Base-by-base conservation (phyloP, 2,113 vertebrate genomes). In the Urocynchramus pylzowi region DNA sequence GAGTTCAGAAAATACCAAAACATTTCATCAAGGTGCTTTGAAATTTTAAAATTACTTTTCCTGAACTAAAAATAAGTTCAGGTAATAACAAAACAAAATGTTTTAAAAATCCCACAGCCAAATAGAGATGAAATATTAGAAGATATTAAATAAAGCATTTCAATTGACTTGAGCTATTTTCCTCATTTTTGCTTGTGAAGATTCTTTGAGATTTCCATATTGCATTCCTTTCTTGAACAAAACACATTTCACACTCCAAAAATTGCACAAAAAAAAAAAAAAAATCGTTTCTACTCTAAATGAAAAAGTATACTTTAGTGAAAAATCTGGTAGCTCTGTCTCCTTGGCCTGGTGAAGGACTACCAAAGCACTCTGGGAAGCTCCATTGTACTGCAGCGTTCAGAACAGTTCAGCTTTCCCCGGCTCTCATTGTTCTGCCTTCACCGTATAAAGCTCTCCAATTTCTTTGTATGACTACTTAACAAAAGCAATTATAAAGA, bases 401-500 rank as follows among this genome's bases (percentile, higher is more conserved):
- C 70, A 56, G 56, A 92, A 90, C 8, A 86, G 49, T 64, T 52
- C n/a, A 15, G 56, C 47, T 84, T 76, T 92, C 82, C 44, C 39
- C 63, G 26, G 67, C 75, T 68, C 24, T 52, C 56, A 70, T 81
- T 95, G 79, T 84, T 87, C 71, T 90, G 60, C 33, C 20, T 75
- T 68, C 54, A 14, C 41, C 7, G 2, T 22, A 24, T 31, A 80
- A 84, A 93, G 60, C 82, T 90, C 93, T 96, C 28, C 52, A 52
- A 16, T 68, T 90, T 71, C 71, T 94, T 95, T 87, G 78, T 87
- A 86, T 78, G 56, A 54, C 37, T 71, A n/a, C 56, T 92, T 90
- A 71, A 92, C 20, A 75, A 81, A 96, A 88, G 47, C 82, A 94
- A 93, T 93, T 90, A 92, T 84, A 65, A 94, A 79, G 77, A 76